Evolutionary conservation across 2,888 invertebrate species (phyloP).

Genomic region (Drosophila testacea): DNA sequence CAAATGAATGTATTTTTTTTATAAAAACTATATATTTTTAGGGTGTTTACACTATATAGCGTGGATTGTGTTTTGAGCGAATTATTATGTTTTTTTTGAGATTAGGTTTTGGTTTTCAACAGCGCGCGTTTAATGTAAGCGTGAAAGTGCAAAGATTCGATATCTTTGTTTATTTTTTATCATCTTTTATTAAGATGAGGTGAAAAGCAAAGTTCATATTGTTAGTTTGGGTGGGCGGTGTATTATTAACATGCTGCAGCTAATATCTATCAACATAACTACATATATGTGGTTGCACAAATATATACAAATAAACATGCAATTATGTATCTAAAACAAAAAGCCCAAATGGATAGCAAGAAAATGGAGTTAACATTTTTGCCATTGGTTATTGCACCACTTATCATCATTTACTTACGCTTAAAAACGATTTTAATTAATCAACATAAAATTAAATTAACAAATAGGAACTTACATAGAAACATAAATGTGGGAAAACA

Average conservation of each 20-base stretch:
- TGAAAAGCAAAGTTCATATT: slow-evolving; percentile 65
- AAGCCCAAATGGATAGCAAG: slow-evolving; percentile 49
- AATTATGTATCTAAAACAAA: slow-evolving; percentile 40
- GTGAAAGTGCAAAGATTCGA: slow-evolving; percentile 65
- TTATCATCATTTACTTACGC: slow-evolving; percentile 66
- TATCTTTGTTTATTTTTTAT: slow-evolving; percentile 37
- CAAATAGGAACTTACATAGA: slow-evolving; percentile 50
- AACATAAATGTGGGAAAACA: slow-evolving; percentile 35
- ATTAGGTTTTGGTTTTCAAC: slow-evolving; percentile 19
- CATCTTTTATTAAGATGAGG: slow-evolving; percentile 51
- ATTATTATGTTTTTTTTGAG: slow-evolving; percentile 26
- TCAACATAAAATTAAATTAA: slow-evolving; percentile 47
- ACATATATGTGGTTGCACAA: slow-evolving; percentile 10
- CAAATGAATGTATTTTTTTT: slow-evolving; percentile 43
- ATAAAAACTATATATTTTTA: slow-evolving; percentile 37
- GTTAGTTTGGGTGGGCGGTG: slow-evolving; percentile 44
- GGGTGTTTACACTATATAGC: slow-evolving; percentile 70
- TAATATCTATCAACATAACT: slow-evolving; percentile 11
- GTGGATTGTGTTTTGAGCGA: slow-evolving; percentile 71
- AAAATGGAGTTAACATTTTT: slow-evolving; percentile 55
- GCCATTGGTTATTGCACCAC: slow-evolving; percentile 33
- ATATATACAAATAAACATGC: slow-evolving; percentile 36
- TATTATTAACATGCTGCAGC: slow-evolving; percentile 38
- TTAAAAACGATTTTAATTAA: slow-evolving; percentile 41
- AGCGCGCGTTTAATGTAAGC: slow-evolving; percentile 58